These are phyloP conservation scores for Drosophila putrida DNA, from an alignment of 2,888 invertebrate genomes.

Conservation along the genomic window DNA sequence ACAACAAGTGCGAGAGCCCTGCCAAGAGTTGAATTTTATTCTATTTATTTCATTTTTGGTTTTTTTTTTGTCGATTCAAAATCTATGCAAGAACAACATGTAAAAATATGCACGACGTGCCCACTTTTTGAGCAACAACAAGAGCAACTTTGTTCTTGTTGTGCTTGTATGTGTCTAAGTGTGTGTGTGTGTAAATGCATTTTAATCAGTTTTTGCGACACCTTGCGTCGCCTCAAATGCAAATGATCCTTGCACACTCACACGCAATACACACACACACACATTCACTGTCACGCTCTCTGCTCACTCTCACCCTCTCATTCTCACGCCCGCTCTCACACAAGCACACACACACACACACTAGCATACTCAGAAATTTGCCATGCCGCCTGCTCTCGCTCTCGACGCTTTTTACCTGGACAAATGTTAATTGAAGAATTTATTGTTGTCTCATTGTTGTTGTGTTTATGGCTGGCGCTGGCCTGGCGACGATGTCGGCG, in stretches of 20 bases:
- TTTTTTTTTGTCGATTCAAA: slow-evolving; percentile 49
- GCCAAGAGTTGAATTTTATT: slow-evolving; percentile 32
- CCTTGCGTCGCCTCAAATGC: slow-evolving; percentile 75
- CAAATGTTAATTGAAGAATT: slow-evolving; percentile 82
- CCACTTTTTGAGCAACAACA: slow-evolving; percentile 72
- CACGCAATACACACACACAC: slow-evolving; percentile 11
- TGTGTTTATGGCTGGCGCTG: slow-evolving; percentile 74
- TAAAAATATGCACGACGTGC: slow-evolving; percentile 78
- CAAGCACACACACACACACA: slow-evolving; percentile 1
- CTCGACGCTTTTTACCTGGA: slow-evolving; percentile 73
- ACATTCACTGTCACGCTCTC: slow-evolving; percentile 42
- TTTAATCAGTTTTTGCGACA: slow-evolving; percentile 75
- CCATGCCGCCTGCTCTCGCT: slow-evolving; percentile 52
- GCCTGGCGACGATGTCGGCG: slow-evolving; percentile 56
- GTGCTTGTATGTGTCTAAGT: slow-evolving; percentile 17
- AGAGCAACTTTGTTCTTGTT: slow-evolving; percentile 57
- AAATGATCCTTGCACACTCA: slow-evolving; percentile 70
- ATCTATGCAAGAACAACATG: slow-evolving; percentile 67
- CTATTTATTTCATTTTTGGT: slow-evolving; percentile 16
- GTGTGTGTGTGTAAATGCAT: slow-evolving; percentile 62
- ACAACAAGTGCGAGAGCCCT: slow-evolving; percentile 65
- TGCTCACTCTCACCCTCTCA: slow-evolving; percentile 34
- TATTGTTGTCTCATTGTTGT: slow-evolving; percentile 80
- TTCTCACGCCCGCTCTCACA: slow-evolving; percentile 29
- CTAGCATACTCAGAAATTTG: slow-evolving; percentile 36